phyloP scores from a whole-genome alignment of 2,797 vertebrate genomes.

The Anableps anableps region DNA sequence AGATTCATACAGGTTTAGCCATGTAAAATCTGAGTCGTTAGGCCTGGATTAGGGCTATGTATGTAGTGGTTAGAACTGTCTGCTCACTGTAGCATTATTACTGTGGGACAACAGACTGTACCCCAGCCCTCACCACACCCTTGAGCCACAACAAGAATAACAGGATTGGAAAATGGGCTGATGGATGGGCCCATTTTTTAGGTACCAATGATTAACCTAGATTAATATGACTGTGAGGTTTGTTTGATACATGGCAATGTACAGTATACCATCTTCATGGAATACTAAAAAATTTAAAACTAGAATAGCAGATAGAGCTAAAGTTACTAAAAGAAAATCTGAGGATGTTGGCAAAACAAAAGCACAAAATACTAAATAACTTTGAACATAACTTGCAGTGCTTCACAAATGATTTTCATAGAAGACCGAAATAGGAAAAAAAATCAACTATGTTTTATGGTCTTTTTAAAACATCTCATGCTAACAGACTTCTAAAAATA shows the following conservation, averaged over 20 bases:
- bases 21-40: neutral
- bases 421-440: no score
- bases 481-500: no score
- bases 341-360: neutral
- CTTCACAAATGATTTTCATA: no score
- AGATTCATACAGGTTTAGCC: neutral
- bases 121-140: neutral
- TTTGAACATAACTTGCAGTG: no score
- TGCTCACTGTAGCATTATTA: neutral
- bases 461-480: no score
- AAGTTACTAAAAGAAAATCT: neutral
- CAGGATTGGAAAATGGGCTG: neutral
- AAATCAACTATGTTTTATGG: no score
- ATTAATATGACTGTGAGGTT: neutral
- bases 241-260: neutral
- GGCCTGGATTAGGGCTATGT: neutral
- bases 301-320: neutral
- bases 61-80: neutral
- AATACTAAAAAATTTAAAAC: neutral
- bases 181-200: neutral
- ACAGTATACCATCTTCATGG: neutral
- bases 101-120: neutral
- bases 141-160: neutral
- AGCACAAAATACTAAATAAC: neutral
- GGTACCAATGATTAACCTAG: neutral